A percentile compares a stretch with the other conserved stretches of the same genome.
phyloP scores from a whole-genome alignment of 2,888 invertebrate genomes.

The Automeris io region DNA sequence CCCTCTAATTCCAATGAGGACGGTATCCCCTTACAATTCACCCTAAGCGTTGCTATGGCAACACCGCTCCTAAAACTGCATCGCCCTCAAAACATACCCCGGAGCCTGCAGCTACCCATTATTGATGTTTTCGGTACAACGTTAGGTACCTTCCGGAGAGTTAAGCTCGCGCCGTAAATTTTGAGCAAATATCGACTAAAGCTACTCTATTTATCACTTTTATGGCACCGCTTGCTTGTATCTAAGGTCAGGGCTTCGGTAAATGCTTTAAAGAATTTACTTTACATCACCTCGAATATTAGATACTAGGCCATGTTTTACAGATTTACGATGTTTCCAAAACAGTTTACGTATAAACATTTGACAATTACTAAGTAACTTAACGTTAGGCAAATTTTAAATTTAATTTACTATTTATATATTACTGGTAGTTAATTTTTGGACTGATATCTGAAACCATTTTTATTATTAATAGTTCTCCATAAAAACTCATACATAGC shows the following conservation, averaged over 20 bases:
- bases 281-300: slow-evolving; percentile 23
- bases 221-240: slow-evolving; percentile 38
- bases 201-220: slow-evolving; percentile 57
- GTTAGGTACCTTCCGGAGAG: slow-evolving; percentile 39
- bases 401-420: no score
- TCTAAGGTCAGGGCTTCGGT: slow-evolving; percentile 41
- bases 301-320: slow-evolving; percentile 6
- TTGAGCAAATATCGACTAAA: slow-evolving; percentile 50
- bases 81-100: slow-evolving; percentile 37
- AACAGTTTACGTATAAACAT: no score
- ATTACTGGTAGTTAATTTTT: no score
- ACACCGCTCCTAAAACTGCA: slow-evolving; percentile 49
- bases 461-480: no score
- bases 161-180: slow-evolving; percentile 47
- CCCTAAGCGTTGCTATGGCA: slow-evolving; percentile 50
- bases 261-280: slow-evolving; percentile 38
- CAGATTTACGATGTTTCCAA: no score
- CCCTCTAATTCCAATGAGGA: slow-evolving; percentile 58
- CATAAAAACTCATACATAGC: no score
- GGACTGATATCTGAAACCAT: no score
- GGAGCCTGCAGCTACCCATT: slow-evolving; percentile 47
- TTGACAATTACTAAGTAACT: no score
- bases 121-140: slow-evolving; percentile 53
- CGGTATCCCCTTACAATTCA: slow-evolving; percentile 50
- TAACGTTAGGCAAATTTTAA: no score